Conservation (phyloP, 1,140 invertebrate species). For the Pygmarrhopalites habei region DNA sequence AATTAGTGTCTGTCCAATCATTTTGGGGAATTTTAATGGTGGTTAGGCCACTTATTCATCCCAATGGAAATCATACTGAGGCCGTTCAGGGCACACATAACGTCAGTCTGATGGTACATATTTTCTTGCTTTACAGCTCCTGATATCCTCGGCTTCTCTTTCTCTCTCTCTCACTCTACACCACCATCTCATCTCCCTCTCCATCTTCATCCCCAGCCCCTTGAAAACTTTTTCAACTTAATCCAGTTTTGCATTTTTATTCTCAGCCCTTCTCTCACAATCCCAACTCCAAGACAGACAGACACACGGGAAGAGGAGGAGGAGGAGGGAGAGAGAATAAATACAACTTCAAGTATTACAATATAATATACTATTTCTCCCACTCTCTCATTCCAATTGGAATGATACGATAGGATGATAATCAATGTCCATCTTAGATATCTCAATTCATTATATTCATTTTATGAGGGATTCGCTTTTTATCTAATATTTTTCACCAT, state of each 20-base stretch:
- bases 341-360: no score
- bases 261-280: neutral
- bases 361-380: no score
- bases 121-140: conserved; percentile 15
- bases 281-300: neutral
- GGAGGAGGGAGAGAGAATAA: no score
- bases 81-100: conserved; percentile 9
- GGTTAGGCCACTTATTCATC: conserved; percentile 8
- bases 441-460: conserved; percentile 14
- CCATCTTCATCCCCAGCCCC: neutral
- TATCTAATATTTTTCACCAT: conserved; percentile 7
- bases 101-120: conserved; percentile 16
- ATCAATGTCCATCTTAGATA: no score
- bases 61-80: conserved; percentile 10
- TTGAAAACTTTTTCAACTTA: conserved; percentile 24
- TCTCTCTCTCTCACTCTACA: conserved; percentile 10
- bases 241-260: conserved; percentile 34
- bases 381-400: no score
- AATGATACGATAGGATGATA: no score
- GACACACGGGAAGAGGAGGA: no score
- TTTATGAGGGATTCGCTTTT: conserved; percentile 1
- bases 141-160: conserved; percentile 13
- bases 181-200: conserved; percentile 1
- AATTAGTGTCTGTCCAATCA: conserved; percentile 13
- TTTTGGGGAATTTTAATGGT: conserved; percentile 13